Conservation (phyloP, 2,113 vertebrate species). For the Ivindomyrus marchei region DNA sequence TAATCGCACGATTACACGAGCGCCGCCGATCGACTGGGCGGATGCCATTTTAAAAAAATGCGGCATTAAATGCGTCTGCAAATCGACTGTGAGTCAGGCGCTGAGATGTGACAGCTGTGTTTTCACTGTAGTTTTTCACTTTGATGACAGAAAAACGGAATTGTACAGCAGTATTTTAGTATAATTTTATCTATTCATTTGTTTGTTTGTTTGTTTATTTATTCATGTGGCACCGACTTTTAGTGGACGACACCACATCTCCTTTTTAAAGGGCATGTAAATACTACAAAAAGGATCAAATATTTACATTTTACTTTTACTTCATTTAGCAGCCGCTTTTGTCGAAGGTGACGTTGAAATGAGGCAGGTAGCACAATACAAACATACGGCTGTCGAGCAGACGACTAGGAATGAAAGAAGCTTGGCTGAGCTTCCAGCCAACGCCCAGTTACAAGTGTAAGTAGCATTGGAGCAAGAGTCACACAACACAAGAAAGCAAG, state of each 20-base stretch:
- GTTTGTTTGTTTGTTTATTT: not conserved
- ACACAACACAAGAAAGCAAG: not conserved
- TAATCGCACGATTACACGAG: not conserved
- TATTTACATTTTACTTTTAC: not conserved
- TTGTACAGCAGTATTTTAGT: not conserved
- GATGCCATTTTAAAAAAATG: conserved; percentile 20
- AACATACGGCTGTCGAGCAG: not conserved
- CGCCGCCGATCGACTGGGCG: not conserved
- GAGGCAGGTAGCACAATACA: not conserved
- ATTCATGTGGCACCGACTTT: not conserved
- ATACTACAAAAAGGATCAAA: not conserved
- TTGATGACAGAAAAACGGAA: not conserved
- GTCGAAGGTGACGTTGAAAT: not conserved
- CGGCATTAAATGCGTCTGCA: not conserved
- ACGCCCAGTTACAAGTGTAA: not conserved
- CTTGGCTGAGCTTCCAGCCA: not conserved
- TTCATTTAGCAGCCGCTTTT: not conserved
- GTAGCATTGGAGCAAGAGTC: not conserved
- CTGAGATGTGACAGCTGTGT: not conserved
- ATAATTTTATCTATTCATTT: not conserved
- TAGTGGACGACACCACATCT: not conserved
- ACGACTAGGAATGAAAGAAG: not conserved
- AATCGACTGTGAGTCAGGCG: not conserved
- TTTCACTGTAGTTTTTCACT: not conserved
- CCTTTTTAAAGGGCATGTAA: not conserved